Percentiles rank a stretch among this genome's conserved stretches.
These are phyloP conservation scores for Brienomyrus longianalis DNA, from an alignment of 2,113 vertebrate species.

Conservation along the genomic window DNA sequence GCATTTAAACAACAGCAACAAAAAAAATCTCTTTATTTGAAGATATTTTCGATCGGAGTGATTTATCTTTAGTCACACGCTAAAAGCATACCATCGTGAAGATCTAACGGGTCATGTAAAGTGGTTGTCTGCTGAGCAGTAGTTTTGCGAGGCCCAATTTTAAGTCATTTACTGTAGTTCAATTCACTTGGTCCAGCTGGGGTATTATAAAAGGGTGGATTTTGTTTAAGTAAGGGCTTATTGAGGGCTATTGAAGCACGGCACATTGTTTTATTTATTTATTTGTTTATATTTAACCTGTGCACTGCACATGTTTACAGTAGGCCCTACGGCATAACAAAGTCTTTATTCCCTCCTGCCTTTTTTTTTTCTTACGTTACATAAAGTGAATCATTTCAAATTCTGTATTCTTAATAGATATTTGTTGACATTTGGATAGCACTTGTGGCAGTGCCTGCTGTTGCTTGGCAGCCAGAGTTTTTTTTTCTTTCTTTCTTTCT, in stretches of 20 bases:
- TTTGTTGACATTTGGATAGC: constrained; percentile 36
- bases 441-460: constrained; percentile 33
- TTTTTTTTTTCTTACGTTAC: constrained; percentile 29
- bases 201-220: neutral
- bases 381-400: constrained; percentile 28
- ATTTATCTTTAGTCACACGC: constrained; percentile 1
- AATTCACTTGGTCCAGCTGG: neutral
- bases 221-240: constrained; percentile 2
- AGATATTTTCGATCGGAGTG: constrained; percentile 8
- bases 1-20: constrained; percentile 26
- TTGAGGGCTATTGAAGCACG: neutral
- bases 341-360: constrained; percentile 4
- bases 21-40: constrained; percentile 13
- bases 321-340: neutral
- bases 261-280: neutral
- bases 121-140: neutral
- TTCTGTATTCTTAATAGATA: constrained; percentile 35
- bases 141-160: neutral
- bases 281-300: neutral
- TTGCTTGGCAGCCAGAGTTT: constrained; percentile 46
- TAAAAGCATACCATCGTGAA: neutral
- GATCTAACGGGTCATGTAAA: constrained; percentile 5
- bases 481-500: constrained; percentile 39
- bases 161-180: constrained; percentile 3
- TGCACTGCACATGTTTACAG: neutral